Evolutionary conservation across 2,888 invertebrate genomes (phyloP), one percentile per base, ranked within the genome.

Genomic region (Esperia sulphurella): DNA sequence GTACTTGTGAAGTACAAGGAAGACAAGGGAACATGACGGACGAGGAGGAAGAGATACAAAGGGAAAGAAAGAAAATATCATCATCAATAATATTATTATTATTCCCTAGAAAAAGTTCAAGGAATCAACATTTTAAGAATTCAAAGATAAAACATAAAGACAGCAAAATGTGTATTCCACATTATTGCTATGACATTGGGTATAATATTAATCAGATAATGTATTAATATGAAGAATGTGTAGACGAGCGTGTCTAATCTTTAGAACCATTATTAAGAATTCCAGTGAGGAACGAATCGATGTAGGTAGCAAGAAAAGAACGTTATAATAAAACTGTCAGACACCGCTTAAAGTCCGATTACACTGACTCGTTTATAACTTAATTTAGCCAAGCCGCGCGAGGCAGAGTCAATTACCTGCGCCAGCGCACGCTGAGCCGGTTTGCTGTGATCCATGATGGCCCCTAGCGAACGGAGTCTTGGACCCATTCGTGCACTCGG

Each of bases 311-410:
- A 64, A 59, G 43, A 56, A 63, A 47, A 33, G 43, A 45, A 31
- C 62, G 65, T 67, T 59, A 68, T 68, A 72, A 74, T 69, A 71
- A 75, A 75, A 71, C 60, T 63, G 63, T 68, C 63, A 67, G 59
- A 57, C 57, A 63, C 62, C 65, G 63, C 70, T 76, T 75, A 77
- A 67, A 61, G 64, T 74, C 73, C 72, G 71, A 76, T 76, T 75
- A 77, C 65, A 73, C 74, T 73, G 72, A 68, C 73, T 78, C 71
- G 80, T 83, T 86, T 82, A 86, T 82, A 79, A 79, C 85, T 86
- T 83, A 84, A 86, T 86, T 83, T 82, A 80, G 75, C 73, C 70
- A 68, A 65, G 69, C 38, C 43, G 45, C 37, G 49, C 45, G 37
- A 47, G 48, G 45, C 29, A 39, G 51, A 52, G 51, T 49, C 49